Evolutionary conservation across 2,113 vertebrate genomes (phyloP).

Genomic region (Calidris pugnax): DNA sequence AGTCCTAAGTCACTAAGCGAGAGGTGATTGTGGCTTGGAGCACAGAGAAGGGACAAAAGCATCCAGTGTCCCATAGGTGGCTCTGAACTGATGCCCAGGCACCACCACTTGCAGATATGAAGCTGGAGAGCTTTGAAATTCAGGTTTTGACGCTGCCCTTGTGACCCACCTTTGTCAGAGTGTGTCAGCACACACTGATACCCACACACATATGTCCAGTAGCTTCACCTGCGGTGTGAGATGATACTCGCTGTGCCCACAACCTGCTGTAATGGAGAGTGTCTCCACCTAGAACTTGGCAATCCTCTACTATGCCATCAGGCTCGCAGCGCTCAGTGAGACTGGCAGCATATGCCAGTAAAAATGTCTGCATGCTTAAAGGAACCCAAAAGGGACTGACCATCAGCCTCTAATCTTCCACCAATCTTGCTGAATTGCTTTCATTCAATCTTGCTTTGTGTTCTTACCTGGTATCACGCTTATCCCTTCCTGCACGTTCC

Average conservation of each 20-base stretch:
- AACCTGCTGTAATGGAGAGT: neutral
- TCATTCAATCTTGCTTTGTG: neutral
- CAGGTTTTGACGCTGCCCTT: neutral
- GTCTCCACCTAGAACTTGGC: neutral
- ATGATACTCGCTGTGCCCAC: neutral
- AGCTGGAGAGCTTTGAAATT: neutral
- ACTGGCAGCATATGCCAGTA: neutral
- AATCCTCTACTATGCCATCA: neutral
- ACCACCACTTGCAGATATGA: neutral
- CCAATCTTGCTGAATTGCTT: neutral
- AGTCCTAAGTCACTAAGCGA: neutral
- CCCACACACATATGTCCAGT: rapidly evolving
- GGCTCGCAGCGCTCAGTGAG: rapidly evolving
- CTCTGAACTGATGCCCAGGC: neutral
- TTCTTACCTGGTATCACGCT: neutral
- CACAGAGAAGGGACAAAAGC: neutral
- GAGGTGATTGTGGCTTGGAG: neutral
- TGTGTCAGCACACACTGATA: neutral
- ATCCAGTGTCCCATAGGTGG: neutral
- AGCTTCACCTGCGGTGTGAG: neutral
- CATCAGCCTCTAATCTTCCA: neutral
- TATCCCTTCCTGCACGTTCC: neutral
- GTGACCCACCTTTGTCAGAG: neutral
- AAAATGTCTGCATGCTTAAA: neutral
- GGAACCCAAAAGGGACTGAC: neutral